phyloP scores from a whole-genome alignment of 2,113 vertebrate species.

The Myotis yumanensis region DNA sequence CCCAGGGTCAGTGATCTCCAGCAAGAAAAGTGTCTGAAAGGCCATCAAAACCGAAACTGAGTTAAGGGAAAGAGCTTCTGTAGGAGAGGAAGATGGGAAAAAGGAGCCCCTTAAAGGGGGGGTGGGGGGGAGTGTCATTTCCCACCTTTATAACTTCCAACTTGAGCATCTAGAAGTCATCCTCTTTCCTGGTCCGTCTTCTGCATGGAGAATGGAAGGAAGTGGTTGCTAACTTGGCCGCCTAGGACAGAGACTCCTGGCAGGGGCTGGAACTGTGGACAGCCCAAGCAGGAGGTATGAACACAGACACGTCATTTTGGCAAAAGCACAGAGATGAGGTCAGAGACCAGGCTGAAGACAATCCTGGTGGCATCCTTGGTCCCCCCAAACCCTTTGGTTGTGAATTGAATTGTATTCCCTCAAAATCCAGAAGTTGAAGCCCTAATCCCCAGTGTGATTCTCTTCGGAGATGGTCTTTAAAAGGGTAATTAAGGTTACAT shows the following conservation, averaged over 20 bases:
- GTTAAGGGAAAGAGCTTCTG: background rate
- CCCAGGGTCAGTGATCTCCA: background rate
- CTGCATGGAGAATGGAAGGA: background rate
- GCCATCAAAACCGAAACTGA: background rate
- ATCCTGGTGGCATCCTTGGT: background rate
- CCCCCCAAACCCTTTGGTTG: too few species aligned
- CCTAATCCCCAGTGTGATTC: background rate
- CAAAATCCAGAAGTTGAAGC: background rate
- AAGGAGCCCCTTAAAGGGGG: background rate
- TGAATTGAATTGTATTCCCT: background rate
- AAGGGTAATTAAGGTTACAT: background rate
- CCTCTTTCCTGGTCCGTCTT: background rate
- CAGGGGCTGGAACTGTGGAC: accelerated
- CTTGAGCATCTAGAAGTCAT: background rate
- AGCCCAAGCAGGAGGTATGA: background rate
- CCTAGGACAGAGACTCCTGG: background rate
- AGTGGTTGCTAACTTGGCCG: background rate
- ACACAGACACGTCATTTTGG: accelerated
- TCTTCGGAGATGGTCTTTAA: background rate
- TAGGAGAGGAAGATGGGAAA: background rate
- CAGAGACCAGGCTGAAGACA: background rate
- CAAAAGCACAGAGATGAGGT: background rate
- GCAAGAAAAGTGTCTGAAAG: background rate
- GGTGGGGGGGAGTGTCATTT: background rate
- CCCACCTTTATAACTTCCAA: accelerated